Base-by-base conservation (phyloP, 2,113 vertebrate species). In the Globicephala melas region DNA sequence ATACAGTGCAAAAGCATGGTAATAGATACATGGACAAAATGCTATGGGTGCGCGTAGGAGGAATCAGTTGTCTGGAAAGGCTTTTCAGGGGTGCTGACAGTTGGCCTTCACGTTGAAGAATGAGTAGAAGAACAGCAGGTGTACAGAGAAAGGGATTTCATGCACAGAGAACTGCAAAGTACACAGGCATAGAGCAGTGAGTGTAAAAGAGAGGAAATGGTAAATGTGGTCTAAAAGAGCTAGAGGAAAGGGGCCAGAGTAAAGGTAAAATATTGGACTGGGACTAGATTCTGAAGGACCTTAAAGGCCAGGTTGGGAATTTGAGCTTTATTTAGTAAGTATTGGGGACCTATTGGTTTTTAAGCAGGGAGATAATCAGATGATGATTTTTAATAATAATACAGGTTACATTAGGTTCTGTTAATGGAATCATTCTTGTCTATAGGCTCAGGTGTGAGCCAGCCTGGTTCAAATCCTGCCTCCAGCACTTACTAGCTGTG, bases 351-450 rank as follows among this genome's bases (percentile, higher is more conserved):
- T 95, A 53, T 17, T 79, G 31, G 8, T 28, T 91, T 97, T 89
- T 38, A 87, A 91, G 21, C 25, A 55, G n/a, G 50, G 11, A 93
- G 55, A 80, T 82, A 25, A 73, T 55, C 80, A 73, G 25, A 76
- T 67, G 63, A 67, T 33, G 60, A 38, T 74, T 79, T 71, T 68
- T 70, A 38, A 67, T n/a, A 86, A 79, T 73, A 91, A 77, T 70
- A 86, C 17, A 83, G 31, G 79, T 83, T 82, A 67, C 21, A 79
- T 80, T 95, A 92, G 41, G 6, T 84, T 92, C 26, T 36, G 76
- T 84, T 68, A 90, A 92, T 87, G 14, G 50, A 92, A 90, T 65
- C 47, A 63, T 84, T 96, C 87, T 92, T 50, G 15, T 95, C 83
- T 80, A n/a, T 38, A 95, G 28, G 23, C 47, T 92, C 58, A 55